A percentile compares a stretch with the other conserved stretches of the same genome.
phyloP scores from a whole-genome alignment of 2,113 vertebrate genomes.

The Eublepharis macularius region DNA sequence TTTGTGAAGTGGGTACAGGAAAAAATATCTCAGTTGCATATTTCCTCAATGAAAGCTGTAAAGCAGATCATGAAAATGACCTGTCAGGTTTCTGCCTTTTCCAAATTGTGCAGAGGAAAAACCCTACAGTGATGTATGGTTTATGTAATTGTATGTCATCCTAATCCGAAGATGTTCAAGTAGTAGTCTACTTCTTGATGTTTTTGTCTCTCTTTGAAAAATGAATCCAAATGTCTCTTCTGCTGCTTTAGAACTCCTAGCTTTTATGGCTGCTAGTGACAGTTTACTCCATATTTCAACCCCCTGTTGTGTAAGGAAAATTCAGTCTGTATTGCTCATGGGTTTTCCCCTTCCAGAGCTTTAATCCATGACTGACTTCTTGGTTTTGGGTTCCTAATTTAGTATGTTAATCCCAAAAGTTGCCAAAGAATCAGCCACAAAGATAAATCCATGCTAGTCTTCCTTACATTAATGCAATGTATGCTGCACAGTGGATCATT shows the following conservation, averaged over 20 bases:
- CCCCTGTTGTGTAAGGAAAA: constrained; percentile 36
- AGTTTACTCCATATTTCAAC: constrained; percentile 28
- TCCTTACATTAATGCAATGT: constrained; percentile 1
- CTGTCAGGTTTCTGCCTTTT: constrained; percentile 13
- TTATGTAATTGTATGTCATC: constrained; percentile 23
- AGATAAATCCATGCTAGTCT: constrained; percentile 39
- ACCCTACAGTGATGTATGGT: constrained; percentile 5
- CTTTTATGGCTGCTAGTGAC: constrained; percentile 24
- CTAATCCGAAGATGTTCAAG: constrained; percentile 33
- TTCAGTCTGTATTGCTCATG: constrained; percentile 21
- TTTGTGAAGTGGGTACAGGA: background rate
- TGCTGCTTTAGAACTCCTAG: background rate
- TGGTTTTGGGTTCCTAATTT: constrained; percentile 38
- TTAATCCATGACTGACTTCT: constrained; percentile 35
- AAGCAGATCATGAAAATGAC: constrained; percentile 39
- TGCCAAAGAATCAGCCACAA: constrained; percentile 29
- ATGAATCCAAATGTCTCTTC: constrained; percentile 16
- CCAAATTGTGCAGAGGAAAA: background rate
- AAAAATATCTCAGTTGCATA: background rate
- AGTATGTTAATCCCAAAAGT: constrained; percentile 48
- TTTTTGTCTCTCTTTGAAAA: constrained; percentile 36
- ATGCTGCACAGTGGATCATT: constrained; percentile 1
- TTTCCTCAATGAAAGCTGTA: constrained; percentile 20
- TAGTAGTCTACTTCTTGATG: constrained; percentile 8
- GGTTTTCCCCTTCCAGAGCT: constrained; percentile 11